Evolutionary conservation across 2,113 vertebrate species (phyloP).

Genomic region (Macquaria australasica): DNA sequence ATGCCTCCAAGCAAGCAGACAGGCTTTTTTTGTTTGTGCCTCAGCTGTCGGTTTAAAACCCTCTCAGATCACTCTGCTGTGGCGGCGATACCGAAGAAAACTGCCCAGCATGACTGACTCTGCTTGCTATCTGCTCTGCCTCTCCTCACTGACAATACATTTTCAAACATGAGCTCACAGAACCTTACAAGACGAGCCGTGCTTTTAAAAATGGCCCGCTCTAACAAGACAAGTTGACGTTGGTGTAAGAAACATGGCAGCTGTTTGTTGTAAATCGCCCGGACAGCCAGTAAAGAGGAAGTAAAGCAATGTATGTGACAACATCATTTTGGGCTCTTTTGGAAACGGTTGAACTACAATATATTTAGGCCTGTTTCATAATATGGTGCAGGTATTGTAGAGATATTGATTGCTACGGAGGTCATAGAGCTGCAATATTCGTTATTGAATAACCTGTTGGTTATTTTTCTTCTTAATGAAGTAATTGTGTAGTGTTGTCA

Average conservation of each 20-base stretch:
- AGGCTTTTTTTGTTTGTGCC: constrained; percentile 20
- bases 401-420: background rate
- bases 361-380: background rate
- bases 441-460: background rate
- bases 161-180: constrained; percentile 24
- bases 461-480: too few relatives aligned
- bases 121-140: constrained; percentile 10
- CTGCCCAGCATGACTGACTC: constrained; percentile 30
- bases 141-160: constrained; percentile 20
- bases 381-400: background rate
- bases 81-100: constrained; percentile 16
- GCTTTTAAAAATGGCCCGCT: constrained; percentile 2
- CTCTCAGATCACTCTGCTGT: constrained; percentile 27
- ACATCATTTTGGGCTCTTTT: background rate
- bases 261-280: background rate
- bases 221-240: background rate
- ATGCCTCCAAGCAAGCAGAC: background rate
- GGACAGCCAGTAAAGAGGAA: background rate
- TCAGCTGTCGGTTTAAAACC: constrained; percentile 39
- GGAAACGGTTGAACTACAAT: background rate
- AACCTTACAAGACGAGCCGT: background rate
- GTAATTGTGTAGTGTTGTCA: too few relatives aligned
- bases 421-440: background rate
- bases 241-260: constrained; percentile 1
- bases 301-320: background rate